phyloP scores from a whole-genome alignment of 2,888 invertebrate genomes.

The Amphipoea lucens region DNA sequence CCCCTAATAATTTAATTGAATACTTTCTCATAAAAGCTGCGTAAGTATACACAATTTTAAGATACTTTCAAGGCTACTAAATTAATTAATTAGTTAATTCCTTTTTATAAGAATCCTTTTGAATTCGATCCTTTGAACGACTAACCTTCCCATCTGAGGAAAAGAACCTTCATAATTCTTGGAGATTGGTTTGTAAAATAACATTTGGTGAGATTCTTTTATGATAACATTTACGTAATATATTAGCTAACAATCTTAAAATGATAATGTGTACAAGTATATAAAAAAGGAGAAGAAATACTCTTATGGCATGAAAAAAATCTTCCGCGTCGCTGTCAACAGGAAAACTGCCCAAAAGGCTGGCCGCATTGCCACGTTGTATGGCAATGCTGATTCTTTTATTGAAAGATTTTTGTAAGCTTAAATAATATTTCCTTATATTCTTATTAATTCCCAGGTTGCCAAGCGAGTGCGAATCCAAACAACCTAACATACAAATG shows the following conservation, averaged over 20 bases:
- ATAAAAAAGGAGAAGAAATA: not conserved
- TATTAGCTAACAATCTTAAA: not conserved
- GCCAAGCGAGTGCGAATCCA: conserved; percentile 97
- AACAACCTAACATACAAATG: conserved; percentile 95
- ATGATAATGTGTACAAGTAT: not conserved
- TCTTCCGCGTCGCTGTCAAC: not conserved
- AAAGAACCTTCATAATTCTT: not conserved
- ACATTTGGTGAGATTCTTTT: not conserved
- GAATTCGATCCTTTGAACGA: conserved; percentile 24
- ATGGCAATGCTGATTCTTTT: not conserved
- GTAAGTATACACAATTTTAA: conserved; percentile 30
- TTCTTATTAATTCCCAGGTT: conserved; percentile 84
- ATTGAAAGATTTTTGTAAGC: not conserved
- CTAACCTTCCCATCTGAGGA: conserved; percentile 1
- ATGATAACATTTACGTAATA: not conserved
- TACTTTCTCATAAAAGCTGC: conserved; percentile 29
- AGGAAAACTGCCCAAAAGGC: not conserved
- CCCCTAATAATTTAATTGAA: conserved; percentile 40
- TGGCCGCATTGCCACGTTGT: not conserved
- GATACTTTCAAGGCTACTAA: conserved; percentile 18
- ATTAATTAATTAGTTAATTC: conserved; percentile 35
- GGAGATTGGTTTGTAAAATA: not conserved
- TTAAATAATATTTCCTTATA: not conserved
- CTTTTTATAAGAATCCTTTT: conserved; percentile 22
- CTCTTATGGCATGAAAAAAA: not conserved